phyloP scores from a whole-genome alignment of 92 coral and sea anemone genomes.

The Phymanthus crucifer region DNA sequence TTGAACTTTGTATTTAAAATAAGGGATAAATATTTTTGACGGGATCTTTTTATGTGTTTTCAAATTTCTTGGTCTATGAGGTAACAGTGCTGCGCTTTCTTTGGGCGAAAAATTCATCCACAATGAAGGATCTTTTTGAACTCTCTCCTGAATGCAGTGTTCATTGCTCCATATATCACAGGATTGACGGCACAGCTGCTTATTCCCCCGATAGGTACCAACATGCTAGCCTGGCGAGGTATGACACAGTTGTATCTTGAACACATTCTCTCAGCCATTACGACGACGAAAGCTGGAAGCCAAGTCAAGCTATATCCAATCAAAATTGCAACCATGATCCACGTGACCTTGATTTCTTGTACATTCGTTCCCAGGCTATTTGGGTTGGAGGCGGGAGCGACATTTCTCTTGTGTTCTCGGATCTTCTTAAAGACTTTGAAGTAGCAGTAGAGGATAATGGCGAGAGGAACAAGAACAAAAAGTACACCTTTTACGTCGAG shows the following conservation, averaged over 20 bases:
- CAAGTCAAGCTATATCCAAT: background rate
- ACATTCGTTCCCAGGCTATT: background rate
- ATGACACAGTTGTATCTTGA: background rate
- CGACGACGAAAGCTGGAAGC: background rate
- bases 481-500: background rate
- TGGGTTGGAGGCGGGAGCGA: conserved; percentile 10
- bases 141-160: background rate
- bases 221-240: background rate
- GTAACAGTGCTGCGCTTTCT: no score
- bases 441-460: conserved; percentile 7
- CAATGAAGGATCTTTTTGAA: no score
- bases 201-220: background rate
- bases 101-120: no score
- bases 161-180: conserved; percentile 9
- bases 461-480: background rate
- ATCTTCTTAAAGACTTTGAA: conserved; percentile 20
- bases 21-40: no score
- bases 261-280: no score
- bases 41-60: no score
- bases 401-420: conserved; percentile 11
- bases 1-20: no score
- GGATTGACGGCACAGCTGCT: conserved; percentile 5
- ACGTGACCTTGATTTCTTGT: background rate
- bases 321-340: background rate
- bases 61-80: no score